Base-by-base conservation (phyloP, 1,140 invertebrate species). In the Saccostrea cuccullata region DNA sequence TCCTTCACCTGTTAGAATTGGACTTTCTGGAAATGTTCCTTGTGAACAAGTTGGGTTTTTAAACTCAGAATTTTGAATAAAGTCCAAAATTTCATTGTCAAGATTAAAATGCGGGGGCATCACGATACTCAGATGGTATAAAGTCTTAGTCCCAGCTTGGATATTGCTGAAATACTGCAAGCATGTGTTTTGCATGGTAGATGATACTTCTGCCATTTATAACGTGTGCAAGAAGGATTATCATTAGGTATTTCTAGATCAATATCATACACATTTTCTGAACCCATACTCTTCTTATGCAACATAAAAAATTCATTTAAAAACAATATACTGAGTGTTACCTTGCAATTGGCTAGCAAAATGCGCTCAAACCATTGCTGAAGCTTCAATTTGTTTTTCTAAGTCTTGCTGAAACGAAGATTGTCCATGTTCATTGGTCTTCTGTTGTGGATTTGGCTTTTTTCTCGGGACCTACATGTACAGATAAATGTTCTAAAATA, bases 91-190 rank as follows among this genome's bases (percentile, higher is more conserved):
- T 11, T 64, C 67, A 47, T 8, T 2, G 47, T 86, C 85, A 0
- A 86, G 17, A 77, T 77, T 77, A 56, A 86, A 86, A 23, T 86
- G 85, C 13, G n/a, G 85, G 85, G 47, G 64, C 70, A 23, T 55
- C n/a, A 8, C 40, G 30, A 40, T 55, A 86, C 6, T 13, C 67
- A 23, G 30, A 13, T 77, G 85, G 85, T 13, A 86, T 6, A 20
- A 55, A 15, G 20, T 23, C n/a, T 67, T 67, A 86, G 70, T 77
- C 67, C 30, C 64, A 86, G 20, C n/a, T 56, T 55, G 64, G n/a
- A n/a, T n/a, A n/a, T n/a, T n/a, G n/a, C n/a, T n/a, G n/a, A n/a
- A n/a, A n/a, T n/a, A n/a, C n/a, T n/a, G n/a, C n/a, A n/a, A n/a
- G n/a, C n/a, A n/a, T n/a, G n/a, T n/a, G n/a, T n/a, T n/a, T n/a